Evolutionary conservation across 2,797 vertebrate species (phyloP), one percentile per base, ranked within the genome.

Genomic region (Anguilla megastoma): DNA sequence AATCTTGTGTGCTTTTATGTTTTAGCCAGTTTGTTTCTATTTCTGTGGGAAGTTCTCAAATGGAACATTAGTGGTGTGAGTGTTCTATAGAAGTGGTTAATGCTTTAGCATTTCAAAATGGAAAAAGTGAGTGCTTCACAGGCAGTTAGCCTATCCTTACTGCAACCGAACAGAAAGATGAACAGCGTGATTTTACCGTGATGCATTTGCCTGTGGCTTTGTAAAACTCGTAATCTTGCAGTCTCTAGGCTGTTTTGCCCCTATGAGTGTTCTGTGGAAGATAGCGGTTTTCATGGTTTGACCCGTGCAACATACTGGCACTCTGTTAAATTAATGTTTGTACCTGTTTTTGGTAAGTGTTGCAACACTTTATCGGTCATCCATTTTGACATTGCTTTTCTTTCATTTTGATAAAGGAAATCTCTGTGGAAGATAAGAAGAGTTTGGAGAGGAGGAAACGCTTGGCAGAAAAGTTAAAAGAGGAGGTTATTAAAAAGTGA

Each of bases 401-500:
- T 74, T 24, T 48, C n/a, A 2, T 80, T 30, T 76, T 76, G 16
- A 80, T 27, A 24, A 80, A 80, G 76, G 76, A 80, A 80, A 48
- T 80, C 33, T 80, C 76, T 8, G 36, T 9, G 21, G 76, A 80
- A 6, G 76, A 80, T 24, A 80, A 48, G 76, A 80, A 80, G 41
- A 80, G 41, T 7, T 21, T 80, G 41, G 30, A 80, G 76, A 80
- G 48, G 48, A 80, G 76, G 41, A 80, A 80, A 45, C 76, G 33
- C 33, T 24, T 80, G 76, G 76, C 76, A 21, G 76, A 41, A 24
- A 80, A 80, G 76, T 36, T 80, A 3, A 80, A 80, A 80, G 76
- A 80, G 76, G 76, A 80, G 41, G 76, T 80, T 2, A 80, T 80
- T 36, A 80, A 80, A 45, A 80, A 80, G 76, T 80, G 76, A 80